phyloP scores from a whole-genome alignment of 2,888 invertebrate genomes.

The Rotaria socialis region DNA sequence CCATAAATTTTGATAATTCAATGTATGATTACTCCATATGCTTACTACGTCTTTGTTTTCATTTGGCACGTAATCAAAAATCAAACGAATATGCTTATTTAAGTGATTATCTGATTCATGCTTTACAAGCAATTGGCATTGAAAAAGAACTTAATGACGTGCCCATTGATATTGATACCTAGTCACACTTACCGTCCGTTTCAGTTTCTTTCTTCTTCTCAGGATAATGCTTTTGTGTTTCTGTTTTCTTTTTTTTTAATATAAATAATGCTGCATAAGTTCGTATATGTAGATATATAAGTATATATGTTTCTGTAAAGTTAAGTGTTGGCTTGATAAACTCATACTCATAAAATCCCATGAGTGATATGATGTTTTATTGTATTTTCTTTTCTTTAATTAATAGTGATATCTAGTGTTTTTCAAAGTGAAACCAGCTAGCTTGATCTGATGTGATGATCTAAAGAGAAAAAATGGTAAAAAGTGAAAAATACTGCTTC shows the following conservation, averaged over 20 bases:
- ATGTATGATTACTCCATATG: neutral
- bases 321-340: neutral
- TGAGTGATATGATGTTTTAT: neutral
- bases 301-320: neutral
- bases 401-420: neutral
- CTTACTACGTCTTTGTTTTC: neutral
- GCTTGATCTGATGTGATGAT: neutral
- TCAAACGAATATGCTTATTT: neutral
- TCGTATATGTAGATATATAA: neutral
- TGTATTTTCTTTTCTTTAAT: neutral
- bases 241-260: neutral
- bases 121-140: slow-evolving; percentile 11
- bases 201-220: neutral
- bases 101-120: neutral
- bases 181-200: neutral
- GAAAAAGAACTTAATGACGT: neutral
- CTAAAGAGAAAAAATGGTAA: neutral
- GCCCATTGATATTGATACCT: neutral
- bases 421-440: neutral
- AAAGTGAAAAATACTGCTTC: neutral
- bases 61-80: neutral
- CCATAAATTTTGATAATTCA: neutral
- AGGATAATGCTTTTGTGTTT: neutral
- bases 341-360: neutral
- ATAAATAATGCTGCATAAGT: neutral